phyloP scores from a whole-genome alignment of 2,797 vertebrate species.

The Tokudaia tokunoshimensis region DNA sequence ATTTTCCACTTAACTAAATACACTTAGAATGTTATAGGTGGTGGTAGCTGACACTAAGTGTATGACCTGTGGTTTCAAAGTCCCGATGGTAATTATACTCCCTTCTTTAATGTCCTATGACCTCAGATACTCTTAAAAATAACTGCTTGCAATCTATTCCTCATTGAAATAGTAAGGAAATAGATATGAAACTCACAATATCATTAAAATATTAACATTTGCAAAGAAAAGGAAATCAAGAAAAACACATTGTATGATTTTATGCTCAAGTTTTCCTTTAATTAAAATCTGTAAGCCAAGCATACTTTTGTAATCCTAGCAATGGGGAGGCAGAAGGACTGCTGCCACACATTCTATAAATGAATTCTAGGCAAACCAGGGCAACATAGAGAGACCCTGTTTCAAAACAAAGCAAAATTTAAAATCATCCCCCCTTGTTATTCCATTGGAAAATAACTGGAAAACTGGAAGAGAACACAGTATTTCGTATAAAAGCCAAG shows the following conservation, averaged over 20 bases:
- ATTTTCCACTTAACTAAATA: constrained; percentile 41
- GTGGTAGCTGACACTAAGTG: neutral
- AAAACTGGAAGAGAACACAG: constrained; percentile 56
- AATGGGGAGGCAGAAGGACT: neutral
- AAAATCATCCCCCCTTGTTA: constrained; percentile 11
- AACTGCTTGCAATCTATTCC: constrained; percentile 5
- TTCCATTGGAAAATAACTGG: constrained; percentile 62
- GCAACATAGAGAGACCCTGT: neutral
- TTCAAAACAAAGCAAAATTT: neutral
- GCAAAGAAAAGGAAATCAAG: constrained; percentile 19
- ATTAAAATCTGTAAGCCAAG: neutral
- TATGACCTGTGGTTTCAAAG: constrained; percentile 23
- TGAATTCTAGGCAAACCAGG: neutral
- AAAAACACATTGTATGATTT: constrained; percentile 19
- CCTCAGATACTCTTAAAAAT: constrained; percentile 4
- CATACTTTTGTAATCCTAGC: neutral
- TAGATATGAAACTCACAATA: constrained; percentile 33
- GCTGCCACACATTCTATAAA: neutral
- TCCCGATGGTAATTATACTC: neutral
- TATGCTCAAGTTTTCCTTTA: constrained; percentile 58
- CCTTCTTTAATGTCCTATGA: neutral
- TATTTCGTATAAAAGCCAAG: constrained; percentile 62
- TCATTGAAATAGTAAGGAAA: constrained; percentile 38
- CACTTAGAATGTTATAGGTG: constrained; percentile 7
- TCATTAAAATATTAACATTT: constrained; percentile 58